These are phyloP conservation scores for Microctonus aethiopoides DNA, from an alignment of 2,888 invertebrate genomes.

Conservation along the genomic window DNA sequence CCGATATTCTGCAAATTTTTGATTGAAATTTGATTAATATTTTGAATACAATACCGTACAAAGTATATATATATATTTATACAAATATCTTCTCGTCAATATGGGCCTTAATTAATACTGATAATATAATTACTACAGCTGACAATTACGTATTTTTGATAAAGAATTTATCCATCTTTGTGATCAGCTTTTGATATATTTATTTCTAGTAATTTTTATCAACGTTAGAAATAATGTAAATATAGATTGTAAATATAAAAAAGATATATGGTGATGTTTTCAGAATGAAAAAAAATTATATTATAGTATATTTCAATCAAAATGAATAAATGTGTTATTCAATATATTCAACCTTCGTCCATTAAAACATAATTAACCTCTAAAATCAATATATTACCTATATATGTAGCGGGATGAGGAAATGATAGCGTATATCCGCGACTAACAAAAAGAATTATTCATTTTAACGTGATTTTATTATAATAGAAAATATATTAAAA, in stretches of 20 bases:
- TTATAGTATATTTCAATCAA: background rate
- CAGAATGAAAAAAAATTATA: background rate
- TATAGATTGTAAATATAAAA: background rate
- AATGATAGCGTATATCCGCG: too few relatives aligned
- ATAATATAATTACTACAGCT: background rate
- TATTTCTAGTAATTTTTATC: background rate
- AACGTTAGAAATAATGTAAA: background rate
- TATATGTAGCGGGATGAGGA: too few relatives aligned
- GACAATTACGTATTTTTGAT: background rate
- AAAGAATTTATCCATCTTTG: background rate
- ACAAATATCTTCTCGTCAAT: background rate
- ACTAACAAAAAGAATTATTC: too few relatives aligned
- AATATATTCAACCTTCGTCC: background rate
- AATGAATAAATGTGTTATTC: background rate
- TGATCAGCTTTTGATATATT: background rate
- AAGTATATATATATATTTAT: background rate
- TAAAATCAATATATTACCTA: background rate
- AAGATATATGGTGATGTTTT: background rate
- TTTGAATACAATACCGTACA: background rate
- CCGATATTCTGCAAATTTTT: background rate
- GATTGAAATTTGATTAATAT: background rate
- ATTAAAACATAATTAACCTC: background rate
- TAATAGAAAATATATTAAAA: too few relatives aligned
- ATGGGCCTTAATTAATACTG: background rate
- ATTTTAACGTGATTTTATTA: too few relatives aligned